Evolutionary conservation across 2,888 invertebrate genomes (phyloP).

Genomic region (Andricus curvator): DNA sequence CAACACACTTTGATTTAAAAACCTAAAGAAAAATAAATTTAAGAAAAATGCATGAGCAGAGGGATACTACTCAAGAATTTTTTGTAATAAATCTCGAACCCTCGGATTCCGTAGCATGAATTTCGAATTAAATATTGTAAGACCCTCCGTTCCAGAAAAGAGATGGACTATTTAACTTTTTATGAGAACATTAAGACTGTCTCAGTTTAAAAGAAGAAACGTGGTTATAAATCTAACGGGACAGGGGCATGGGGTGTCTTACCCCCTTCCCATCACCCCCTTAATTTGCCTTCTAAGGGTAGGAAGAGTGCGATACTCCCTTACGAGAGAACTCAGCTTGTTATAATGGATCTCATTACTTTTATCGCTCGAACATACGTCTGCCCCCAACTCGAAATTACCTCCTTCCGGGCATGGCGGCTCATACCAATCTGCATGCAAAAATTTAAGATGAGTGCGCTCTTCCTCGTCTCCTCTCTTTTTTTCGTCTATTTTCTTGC

Average conservation of each 20-base stretch:
- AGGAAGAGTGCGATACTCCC: conserved; percentile 54
- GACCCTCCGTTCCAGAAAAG: not conserved
- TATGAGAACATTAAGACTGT: conserved; percentile 33
- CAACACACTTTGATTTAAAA: no score
- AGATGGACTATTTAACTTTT: conserved; percentile 35
- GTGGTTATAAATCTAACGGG: conserved; percentile 29
- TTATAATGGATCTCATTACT: conserved; percentile 77
- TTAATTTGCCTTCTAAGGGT: conserved; percentile 39
- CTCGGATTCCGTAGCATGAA: not conserved
- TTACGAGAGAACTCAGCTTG: conserved; percentile 66
- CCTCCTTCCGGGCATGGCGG: conserved; percentile 61
- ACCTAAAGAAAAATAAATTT: no score
- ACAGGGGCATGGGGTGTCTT: conserved; percentile 6
- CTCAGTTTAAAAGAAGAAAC: conserved; percentile 22
- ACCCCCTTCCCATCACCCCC: not conserved
- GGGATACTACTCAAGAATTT: conserved; percentile 1
- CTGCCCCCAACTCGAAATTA: conserved; percentile 70
- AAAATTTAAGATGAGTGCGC: conserved; percentile 64
- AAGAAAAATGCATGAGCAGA: no score
- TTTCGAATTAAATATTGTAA: conserved; percentile 28
- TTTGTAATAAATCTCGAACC: conserved; percentile 6
- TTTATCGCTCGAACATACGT: conserved; percentile 75
- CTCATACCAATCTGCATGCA: conserved; percentile 69
- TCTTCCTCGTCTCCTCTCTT: conserved; percentile 46
- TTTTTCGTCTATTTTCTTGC: not conserved